phyloP scores from a whole-genome alignment of 2,113 vertebrate species.

The Lichenostomus cassidix region DNA sequence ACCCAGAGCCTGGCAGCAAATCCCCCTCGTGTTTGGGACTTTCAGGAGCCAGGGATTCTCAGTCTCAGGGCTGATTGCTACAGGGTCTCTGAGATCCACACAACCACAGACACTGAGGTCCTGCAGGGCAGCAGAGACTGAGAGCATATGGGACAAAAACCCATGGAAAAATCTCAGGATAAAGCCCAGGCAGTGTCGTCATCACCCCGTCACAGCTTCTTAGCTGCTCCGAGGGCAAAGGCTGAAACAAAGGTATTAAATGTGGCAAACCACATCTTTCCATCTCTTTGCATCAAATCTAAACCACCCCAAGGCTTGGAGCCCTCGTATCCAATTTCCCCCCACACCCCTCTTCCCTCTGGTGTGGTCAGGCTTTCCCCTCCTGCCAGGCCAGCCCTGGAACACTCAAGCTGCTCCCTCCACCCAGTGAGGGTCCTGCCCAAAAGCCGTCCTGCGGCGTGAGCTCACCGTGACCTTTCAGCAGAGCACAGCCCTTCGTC shows the following conservation, averaged over 20 bases:
- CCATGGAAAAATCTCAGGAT: background rate
- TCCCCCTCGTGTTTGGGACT: background rate
- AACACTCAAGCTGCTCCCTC: constrained; percentile 42
- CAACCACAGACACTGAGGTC: background rate
- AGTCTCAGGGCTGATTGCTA: background rate
- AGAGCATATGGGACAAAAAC: background rate
- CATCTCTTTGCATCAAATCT: background rate
- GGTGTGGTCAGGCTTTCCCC: constrained; percentile 13
- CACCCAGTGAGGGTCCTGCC: constrained; percentile 39
- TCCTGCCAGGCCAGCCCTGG: constrained; percentile 38
- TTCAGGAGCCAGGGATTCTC: background rate
- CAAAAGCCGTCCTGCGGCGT: constrained; percentile 11
- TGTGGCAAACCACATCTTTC: constrained; percentile 31
- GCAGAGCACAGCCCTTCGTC: background rate
- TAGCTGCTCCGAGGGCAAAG: background rate
- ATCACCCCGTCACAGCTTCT: background rate
- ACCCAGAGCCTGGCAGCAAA: background rate
- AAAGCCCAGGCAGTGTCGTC: background rate
- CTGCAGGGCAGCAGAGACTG: background rate
- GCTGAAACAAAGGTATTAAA: background rate
- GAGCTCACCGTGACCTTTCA: constrained; percentile 54
- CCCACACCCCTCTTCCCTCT: background rate
- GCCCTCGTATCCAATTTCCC: background rate
- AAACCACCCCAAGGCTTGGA: background rate
- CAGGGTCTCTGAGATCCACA: background rate